phyloP scores from a whole-genome alignment of 2,113 vertebrate genomes.

The Rhodinocichla rosea region DNA sequence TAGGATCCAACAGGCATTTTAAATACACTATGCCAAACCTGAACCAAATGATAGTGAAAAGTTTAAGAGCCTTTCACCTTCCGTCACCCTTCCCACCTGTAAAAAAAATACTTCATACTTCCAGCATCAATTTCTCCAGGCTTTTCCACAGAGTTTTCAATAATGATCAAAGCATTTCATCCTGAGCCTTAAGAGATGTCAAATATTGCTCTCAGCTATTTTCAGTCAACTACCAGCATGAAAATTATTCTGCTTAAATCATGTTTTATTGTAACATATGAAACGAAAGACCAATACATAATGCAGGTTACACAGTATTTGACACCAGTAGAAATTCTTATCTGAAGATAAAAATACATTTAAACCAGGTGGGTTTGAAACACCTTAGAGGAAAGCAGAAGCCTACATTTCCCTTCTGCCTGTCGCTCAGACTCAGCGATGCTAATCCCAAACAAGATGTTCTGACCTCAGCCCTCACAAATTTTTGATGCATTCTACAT shows the following conservation, averaged over 20 bases:
- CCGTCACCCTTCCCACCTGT: neutral
- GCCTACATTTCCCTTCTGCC: neutral
- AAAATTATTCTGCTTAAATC: neutral
- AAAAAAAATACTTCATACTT: neutral
- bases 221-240: neutral
- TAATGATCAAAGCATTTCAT: neutral
- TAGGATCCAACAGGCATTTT: neutral
- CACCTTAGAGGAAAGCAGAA: neutral
- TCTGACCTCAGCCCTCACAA: neutral
- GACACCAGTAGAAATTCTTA: neutral
- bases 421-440: accelerated
- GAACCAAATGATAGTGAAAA: neutral
- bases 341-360: neutral
- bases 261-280: neutral
- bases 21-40: neutral
- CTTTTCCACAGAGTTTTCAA: neutral
- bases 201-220: neutral
- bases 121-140: neutral
- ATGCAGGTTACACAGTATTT: neutral
- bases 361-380: neutral
- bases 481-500: neutral
- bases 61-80: neutral
- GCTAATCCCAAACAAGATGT: neutral
- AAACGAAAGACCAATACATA: neutral
- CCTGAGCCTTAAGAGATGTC: neutral